Conservation (phyloP, 2,888 invertebrate species). For the Lasioglossum morio region DNA sequence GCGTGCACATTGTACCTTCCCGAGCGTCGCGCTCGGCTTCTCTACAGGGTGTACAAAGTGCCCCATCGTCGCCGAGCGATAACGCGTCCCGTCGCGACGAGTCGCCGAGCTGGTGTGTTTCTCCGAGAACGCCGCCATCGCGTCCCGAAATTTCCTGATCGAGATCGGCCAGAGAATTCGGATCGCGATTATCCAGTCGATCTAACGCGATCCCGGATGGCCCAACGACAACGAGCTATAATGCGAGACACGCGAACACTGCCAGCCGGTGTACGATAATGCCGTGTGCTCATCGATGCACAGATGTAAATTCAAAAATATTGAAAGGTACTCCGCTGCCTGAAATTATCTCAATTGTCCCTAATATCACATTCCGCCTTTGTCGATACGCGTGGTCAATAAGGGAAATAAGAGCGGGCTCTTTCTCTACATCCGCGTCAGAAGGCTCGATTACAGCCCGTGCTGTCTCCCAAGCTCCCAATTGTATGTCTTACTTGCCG, state of each 20-base stretch:
- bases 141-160: neutral
- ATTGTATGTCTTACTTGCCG: slow-evolving; percentile 44
- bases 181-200: neutral
- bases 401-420: neutral
- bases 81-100: neutral
- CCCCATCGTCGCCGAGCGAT: neutral
- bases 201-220: slow-evolving; percentile 31
- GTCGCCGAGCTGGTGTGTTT: neutral
- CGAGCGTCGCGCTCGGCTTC: slow-evolving; percentile 49
- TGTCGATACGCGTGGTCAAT: neutral
- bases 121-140: neutral
- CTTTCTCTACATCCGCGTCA: neutral
- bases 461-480: neutral
- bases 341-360: neutral
- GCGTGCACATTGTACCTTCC: slow-evolving; percentile 66
- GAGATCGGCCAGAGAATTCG: neutral
- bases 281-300: slow-evolving; percentile 61
- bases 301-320: neutral
- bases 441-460: neutral
- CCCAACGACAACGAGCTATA: too few species aligned
- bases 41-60: slow-evolving; percentile 46
- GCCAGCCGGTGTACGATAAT: slow-evolving; percentile 75
- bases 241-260: neutral
- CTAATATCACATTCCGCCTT: neutral
- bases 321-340: neutral